Conservation (phyloP, 2,888 invertebrate genomes). For the Seira musarum region DNA sequence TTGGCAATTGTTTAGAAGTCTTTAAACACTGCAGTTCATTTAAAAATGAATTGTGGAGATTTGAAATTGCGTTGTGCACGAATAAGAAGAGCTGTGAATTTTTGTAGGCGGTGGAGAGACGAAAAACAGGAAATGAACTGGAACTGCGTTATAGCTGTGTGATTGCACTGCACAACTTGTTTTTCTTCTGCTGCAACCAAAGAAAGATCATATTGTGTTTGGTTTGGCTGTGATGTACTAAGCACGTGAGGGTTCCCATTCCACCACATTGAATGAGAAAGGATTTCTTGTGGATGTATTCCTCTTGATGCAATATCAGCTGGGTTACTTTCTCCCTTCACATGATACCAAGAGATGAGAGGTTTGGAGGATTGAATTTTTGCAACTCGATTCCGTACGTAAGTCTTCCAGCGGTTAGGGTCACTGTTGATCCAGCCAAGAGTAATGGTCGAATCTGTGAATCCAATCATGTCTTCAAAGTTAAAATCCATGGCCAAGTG, state of each 20-base stretch:
- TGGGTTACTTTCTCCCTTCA: constrained; percentile 61
- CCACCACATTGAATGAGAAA: constrained; percentile 17
- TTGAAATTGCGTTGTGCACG: too few species aligned
- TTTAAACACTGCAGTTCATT: constrained; percentile 7
- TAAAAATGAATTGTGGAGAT: too few species aligned
- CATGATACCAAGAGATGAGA: constrained; percentile 61
- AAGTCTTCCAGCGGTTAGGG: constrained; percentile 66
- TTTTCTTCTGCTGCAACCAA: too few species aligned
- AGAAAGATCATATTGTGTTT: too few species aligned
- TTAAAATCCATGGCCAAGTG: constrained; percentile 29
- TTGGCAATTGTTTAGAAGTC: background rate
- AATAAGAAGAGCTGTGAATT: too few species aligned
- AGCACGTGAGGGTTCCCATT: too few species aligned
- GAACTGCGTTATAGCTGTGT: too few species aligned
- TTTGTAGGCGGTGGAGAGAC: too few species aligned
- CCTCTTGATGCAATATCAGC: constrained; percentile 64
- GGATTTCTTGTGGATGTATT: constrained; percentile 4
- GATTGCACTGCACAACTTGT: too few species aligned
- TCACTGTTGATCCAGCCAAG: constrained; percentile 68
- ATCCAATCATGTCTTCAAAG: constrained; percentile 47
- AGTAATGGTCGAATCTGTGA: constrained; percentile 70
- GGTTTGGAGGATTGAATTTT: constrained; percentile 65
- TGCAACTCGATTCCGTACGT: constrained; percentile 68
- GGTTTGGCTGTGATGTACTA: background rate
- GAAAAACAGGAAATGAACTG: too few species aligned